Base-by-base conservation (phyloP, 2,797 vertebrate genomes). In the Hylomyscus alleni region DNA sequence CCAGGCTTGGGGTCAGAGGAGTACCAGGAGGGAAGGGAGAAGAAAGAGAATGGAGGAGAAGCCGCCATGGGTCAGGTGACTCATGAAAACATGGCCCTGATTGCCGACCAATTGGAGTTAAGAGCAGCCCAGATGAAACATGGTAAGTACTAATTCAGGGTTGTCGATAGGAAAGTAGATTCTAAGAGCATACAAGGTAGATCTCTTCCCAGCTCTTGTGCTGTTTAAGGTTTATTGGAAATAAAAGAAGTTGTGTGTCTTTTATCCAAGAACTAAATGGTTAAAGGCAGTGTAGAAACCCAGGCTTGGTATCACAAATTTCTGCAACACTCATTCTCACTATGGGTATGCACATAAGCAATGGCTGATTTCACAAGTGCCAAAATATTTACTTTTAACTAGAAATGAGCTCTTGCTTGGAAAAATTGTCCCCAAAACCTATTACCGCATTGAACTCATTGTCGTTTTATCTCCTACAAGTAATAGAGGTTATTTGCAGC, bases 401-500 rank as follows among this genome's bases (percentile, higher is more conserved):
- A 93, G 94, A 97, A 76, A 31, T 95, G 67, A 96, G 54, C 75
- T 65, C 86, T 89, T 89, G 13, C 78, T 96, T 94, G 60, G 58
- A 94, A 96, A 97, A 95, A 37, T 88, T 90, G 31, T 62, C 81
- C 93, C 90, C 47, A 94, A 97, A 96, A 94, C 67, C 67, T 93
- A 91, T 97, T 94, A 94, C 44, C 67, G 47, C 4, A 10, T 22
- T 69, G 34, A 72, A 90, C 69, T 92, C 88, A 93, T 96, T 96
- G 95, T 92, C 92, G 88, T 87, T 92, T 92, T 94, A 92, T 97
- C 95, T 97, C 86, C 91, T 87, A 91, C 67, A 94, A 88, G 92
- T 92, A 97, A 96, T 94, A 50, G 86, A 60, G 9, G 95, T 94
- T 91, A 91, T 93, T 72, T 97, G 73, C 52, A 94, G 52, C 86